phyloP scores from a whole-genome alignment of 2,888 invertebrate species.

The Polymixis lichenea region DNA sequence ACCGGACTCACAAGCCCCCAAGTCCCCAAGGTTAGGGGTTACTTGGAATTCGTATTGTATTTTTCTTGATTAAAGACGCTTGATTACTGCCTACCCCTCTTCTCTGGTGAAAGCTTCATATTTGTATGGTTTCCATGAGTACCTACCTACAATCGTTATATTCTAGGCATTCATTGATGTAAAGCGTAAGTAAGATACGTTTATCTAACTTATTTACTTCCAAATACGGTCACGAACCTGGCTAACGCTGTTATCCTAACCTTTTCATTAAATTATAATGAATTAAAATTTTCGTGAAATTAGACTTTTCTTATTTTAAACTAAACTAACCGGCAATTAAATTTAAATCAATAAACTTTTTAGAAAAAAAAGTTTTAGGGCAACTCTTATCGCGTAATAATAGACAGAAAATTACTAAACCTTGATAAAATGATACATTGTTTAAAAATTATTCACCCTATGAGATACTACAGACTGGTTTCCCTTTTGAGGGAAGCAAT shows the following conservation, averaged over 20 bases:
- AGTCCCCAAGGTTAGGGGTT: conserved; percentile 38
- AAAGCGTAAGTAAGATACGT: too few relatives aligned
- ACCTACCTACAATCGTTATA: not conserved
- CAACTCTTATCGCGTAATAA: not conserved
- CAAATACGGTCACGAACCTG: not conserved
- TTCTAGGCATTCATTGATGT: not conserved
- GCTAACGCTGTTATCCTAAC: not conserved
- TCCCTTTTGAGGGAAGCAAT: not conserved
- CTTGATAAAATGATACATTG: conserved; percentile 4
- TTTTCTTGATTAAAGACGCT: conserved; percentile 42
- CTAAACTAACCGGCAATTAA: too few relatives aligned
- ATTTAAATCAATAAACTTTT: too few relatives aligned
- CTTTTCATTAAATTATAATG: not conserved
- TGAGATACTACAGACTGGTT: not conserved
- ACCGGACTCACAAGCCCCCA: conserved; percentile 28
- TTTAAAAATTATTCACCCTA: conserved; percentile 13
- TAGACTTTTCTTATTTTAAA: not conserved
- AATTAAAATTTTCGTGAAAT: not conserved
- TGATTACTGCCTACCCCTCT: conserved; percentile 50
- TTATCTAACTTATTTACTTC: not conserved
- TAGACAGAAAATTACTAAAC: not conserved
- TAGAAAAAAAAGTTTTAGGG: too few relatives aligned
- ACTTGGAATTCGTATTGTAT: conserved; percentile 19
- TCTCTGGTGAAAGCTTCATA: conserved; percentile 5
- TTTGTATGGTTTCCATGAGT: conserved; percentile 31